Base-by-base conservation (phyloP, 1,140 invertebrate genomes). In the Prorops nasuta region DNA sequence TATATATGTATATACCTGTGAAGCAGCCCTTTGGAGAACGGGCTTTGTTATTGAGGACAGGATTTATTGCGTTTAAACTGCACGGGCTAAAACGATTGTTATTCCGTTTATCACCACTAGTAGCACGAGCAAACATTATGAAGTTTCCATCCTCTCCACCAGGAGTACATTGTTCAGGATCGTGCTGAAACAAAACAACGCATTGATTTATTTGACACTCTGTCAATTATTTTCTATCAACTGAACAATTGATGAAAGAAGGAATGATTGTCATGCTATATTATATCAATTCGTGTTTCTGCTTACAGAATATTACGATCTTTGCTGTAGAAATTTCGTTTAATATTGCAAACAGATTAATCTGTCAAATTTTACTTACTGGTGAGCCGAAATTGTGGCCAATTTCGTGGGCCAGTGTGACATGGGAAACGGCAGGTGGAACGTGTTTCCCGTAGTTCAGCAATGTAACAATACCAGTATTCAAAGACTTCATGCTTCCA, bases 311-410 rank as follows among this genome's bases (percentile, higher is more conserved):
- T n/a, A n/a, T n/a, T n/a, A n/a, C n/a, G n/a, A n/a, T n/a, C n/a
- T n/a, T n/a, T n/a, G n/a, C n/a, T n/a, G n/a, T n/a, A n/a, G n/a
- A n/a, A n/a, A n/a, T n/a, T n/a, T n/a, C n/a, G n/a, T n/a, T n/a
- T n/a, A n/a, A n/a, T n/a, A n/a, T n/a, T n/a, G n/a, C n/a, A n/a
- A n/a, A n/a, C n/a, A n/a, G n/a, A n/a, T n/a, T n/a, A n/a, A n/a
- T n/a, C n/a, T n/a, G n/a, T n/a, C n/a, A n/a, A n/a, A n/a, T n/a
- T n/a, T n/a, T n/a, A 79, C 81, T 83, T 79, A 94, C 92, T 63
- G 94, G 93, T 16, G 96, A 98, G 49, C 97, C 97, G 74, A 99
- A 99, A 79, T 98, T 99, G 76, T 99, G 97, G 28, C 97, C 96
- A 66, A 99, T 97, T 83, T 99, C 97, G 76, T 99, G 97, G 14